Evolutionary conservation across 1,140 invertebrate species (phyloP), one percentile per base, ranked within the genome.

Genomic region (Caenorhabditis latens): DNA sequence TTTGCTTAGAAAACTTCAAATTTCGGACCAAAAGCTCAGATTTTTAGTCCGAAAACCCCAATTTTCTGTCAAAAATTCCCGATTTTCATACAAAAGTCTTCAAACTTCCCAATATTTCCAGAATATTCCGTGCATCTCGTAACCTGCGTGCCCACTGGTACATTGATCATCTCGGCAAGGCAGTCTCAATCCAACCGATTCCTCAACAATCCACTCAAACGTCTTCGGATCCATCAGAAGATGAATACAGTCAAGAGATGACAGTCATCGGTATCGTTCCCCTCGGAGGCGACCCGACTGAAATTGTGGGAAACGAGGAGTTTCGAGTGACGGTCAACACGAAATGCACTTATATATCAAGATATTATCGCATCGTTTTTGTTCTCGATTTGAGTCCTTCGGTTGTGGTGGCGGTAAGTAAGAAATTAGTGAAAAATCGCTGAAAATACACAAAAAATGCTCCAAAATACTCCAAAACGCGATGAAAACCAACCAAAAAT

Each of bases 371-470:
- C 86, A 94, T 96, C 87, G 95, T 95, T 40, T 96, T 95, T 93
- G 95, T 95, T 91, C 93, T 96, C 79, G 96, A 96, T 93, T 94
- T 96, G 88, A 96, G 95, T 93, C 95, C 96, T 24, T 96, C 96
- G 4, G 94, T 95, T 86, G 94, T 95, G 46, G 94, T 95, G 90
- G 95, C 96, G 71, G 95, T 95, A 93, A 91, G 93, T 32, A 4
- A n/a, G n/a, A 53, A 53, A 53, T 53, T 0, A 16, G 9, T 53
- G 50, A 53, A 53, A 53, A 53, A 53, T 53, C 0, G 50, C 9
- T 2, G 1, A 53, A 53, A 53, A 8, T 8, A 11, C 2, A 3
- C 50, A 14, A 53, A 16, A 53, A 53, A 53, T 53, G 50, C 5
- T 53, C 5, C 1, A 16, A 53, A 53, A 53, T 53, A n/a, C n/a